Base-by-base conservation (phyloP, 2,888 invertebrate species). In the Amorpha juglandis region DNA sequence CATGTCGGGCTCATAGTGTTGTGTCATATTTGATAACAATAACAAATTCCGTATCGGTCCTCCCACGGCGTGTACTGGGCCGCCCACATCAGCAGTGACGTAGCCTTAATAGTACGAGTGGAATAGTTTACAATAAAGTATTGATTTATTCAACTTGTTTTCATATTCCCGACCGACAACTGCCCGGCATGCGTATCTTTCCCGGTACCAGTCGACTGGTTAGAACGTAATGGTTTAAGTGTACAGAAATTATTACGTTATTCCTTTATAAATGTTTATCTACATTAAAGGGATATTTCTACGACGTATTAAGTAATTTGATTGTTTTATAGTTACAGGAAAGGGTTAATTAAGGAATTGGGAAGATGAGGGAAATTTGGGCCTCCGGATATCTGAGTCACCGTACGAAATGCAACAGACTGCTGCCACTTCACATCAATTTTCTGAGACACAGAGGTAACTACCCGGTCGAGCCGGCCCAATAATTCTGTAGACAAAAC, bases 61-160 rank as follows among this genome's bases (percentile, higher is more conserved):
- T 80, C 87, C 87, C 87, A 86, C 83, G 75, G 72, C 80, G 67
- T 84, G 84, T 83, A 70, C 64, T 62, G 67, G 77, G 79, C 79
- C 88, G 81, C 86, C 86, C 84, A 86, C 86, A 74, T 75, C 70
- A 72, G 72, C 73, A 75, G 79, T 89, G 88, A 89, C 87, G 74
- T 76, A 75, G 86, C 87, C 83, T 81, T 80, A 82, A 79, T 78
- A 73, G 78, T 74, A 78, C 78, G 78, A 79, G 76, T 80, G 75
- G 83, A 84, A 85, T 83, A 81, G 81, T 82, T 83, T 79, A 76
- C 81, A 81, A 86, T 85, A 84, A 82, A 83, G 67, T 73, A 79
- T 81, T 80, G 82, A 86, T 85, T 83, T 82, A 84, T 87, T 82
- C 82, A 79, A 83, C 79, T 78, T 78, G 74, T 78, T 78, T 78